phyloP scores from a whole-genome alignment of 2,113 vertebrate genomes.

The Callaeas wilsoni region DNA sequence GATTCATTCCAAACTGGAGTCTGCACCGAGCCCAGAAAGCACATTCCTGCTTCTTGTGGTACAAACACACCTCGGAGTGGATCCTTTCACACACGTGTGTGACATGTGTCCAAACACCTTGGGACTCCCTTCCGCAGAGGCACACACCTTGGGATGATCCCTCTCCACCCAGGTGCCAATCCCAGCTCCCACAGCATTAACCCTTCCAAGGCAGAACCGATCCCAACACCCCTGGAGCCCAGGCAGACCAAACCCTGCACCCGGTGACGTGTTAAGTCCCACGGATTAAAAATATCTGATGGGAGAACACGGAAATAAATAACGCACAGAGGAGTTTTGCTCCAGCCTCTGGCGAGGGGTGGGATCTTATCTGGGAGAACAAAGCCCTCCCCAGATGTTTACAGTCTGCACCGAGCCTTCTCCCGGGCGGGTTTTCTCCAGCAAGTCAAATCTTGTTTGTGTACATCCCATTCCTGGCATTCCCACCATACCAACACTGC shows the following conservation, averaged over 20 bases:
- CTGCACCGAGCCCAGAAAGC: not conserved
- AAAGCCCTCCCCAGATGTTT: conserved; percentile 50
- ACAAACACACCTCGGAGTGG: not conserved
- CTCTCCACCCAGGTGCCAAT: not conserved
- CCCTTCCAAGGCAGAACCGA: not conserved
- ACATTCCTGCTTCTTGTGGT: not conserved
- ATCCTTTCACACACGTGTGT: not conserved
- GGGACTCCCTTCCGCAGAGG: not conserved
- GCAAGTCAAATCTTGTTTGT: conserved; percentile 53
- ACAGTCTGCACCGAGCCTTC: not conserved
- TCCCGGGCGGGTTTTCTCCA: not conserved
- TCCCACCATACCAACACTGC: not conserved
- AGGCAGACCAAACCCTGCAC: not conserved
- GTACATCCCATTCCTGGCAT: conserved; percentile 22
- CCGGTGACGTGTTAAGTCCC: not conserved
- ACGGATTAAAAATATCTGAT: not conserved
- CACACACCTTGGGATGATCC: not conserved
- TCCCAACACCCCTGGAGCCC: not conserved
- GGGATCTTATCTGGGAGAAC: conserved; percentile 49
- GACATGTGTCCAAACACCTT: not conserved
- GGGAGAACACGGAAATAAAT: not conserved
- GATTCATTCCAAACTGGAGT: not conserved
- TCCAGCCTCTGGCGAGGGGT: conserved; percentile 1
- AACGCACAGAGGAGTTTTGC: not conserved
- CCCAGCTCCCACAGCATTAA: not conserved